Percentiles rank a stretch among this genome's conserved stretches.
phyloP scores from a whole-genome alignment of 2,797 vertebrate species.

The Scolopax rusticola region DNA sequence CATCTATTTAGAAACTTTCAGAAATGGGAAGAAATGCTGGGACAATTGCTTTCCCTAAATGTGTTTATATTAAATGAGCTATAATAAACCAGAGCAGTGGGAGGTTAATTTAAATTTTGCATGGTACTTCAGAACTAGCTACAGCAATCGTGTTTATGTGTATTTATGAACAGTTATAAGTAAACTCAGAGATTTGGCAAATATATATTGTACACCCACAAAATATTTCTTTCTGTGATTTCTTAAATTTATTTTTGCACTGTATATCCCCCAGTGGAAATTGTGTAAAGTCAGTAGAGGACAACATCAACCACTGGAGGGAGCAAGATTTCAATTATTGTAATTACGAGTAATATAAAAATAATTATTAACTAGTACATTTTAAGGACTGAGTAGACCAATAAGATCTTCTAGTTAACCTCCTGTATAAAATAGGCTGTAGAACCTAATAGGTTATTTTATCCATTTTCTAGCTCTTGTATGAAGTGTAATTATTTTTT shows the following conservation, averaged over 20 bases:
- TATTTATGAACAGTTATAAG: neutral
- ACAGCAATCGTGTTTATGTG: neutral
- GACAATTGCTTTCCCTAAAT: neutral
- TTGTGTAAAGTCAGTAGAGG: neutral
- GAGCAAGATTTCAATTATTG: conserved; percentile 12
- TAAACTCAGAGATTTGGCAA: neutral
- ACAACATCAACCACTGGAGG: conserved; percentile 13
- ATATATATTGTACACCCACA: neutral
- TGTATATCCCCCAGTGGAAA: neutral
- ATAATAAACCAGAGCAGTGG: neutral
- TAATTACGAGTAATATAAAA: neutral
- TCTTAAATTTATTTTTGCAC: neutral
- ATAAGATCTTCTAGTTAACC: neutral
- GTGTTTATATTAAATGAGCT: neutral
- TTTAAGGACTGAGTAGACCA: neutral
- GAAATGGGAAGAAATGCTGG: neutral
- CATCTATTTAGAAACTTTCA: neutral
- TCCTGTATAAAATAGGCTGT: neutral
- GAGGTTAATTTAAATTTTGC: neutral
- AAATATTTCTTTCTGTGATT: neutral
- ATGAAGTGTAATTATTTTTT: neutral
- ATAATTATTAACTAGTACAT: neutral
- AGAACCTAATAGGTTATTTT: neutral
- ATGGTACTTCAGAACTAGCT: neutral
- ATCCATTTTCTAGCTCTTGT: neutral